Conservation (phyloP, 1,140 invertebrate species). For the Caenorhabditis tropicalis region DNA sequence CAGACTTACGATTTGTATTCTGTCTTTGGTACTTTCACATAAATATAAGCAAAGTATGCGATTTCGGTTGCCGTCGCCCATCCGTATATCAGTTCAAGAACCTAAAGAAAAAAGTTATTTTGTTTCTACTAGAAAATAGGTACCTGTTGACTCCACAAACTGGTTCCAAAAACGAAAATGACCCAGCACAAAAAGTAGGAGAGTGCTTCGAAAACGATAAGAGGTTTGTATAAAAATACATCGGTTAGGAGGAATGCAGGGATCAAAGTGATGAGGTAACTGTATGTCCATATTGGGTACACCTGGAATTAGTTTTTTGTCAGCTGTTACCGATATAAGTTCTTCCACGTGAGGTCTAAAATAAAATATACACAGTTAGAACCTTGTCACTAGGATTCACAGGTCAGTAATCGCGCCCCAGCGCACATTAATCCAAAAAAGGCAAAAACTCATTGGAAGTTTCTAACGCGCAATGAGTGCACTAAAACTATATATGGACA, state of each 20-base stretch:
- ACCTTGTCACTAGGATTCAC: too few species aligned
- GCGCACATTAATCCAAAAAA: too few species aligned
- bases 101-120: neutral
- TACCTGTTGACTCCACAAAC: slow-evolving; percentile 64
- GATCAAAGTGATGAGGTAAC: slow-evolving; percentile 79
- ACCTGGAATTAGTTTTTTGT: slow-evolving; percentile 75
- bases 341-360: too few species aligned
- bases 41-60: slow-evolving; percentile 91
- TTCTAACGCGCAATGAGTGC: too few species aligned
- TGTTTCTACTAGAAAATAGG: slow-evolving; percentile 15
- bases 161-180: slow-evolving; percentile 75
- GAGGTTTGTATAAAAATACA: slow-evolving; percentile 83
- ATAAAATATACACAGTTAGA: too few species aligned
- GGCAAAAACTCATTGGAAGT: too few species aligned
- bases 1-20: slow-evolving; percentile 76
- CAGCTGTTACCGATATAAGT: too few species aligned
- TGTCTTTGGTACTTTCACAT: slow-evolving; percentile 83
- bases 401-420: too few species aligned
- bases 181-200: slow-evolving; percentile 79
- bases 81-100: slow-evolving; percentile 60
- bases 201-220: slow-evolving; percentile 79
- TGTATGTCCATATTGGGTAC: slow-evolving; percentile 84
- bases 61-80: slow-evolving; percentile 82
- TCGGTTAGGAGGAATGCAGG: slow-evolving; percentile 84
- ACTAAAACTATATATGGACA: too few species aligned